Evolutionary conservation across 2,113 vertebrate species (phyloP).

Genomic region (Chaenocephalus aceratus): DNA sequence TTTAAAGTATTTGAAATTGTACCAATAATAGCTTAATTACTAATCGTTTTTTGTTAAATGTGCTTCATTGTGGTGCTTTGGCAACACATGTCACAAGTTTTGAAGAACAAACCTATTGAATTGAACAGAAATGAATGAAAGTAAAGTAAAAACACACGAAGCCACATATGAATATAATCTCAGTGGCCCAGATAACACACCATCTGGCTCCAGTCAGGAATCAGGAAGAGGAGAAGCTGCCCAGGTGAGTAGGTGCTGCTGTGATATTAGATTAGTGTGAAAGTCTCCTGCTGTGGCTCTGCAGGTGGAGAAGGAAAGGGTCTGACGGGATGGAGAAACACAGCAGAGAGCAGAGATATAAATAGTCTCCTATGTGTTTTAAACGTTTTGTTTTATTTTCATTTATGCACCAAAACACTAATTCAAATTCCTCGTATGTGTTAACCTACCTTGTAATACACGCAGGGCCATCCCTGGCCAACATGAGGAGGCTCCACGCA

Average conservation of each 20-base stretch:
- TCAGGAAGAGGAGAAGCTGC: conserved; percentile 36
- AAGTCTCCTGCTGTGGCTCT: conserved; percentile 36
- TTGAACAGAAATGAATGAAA: not conserved
- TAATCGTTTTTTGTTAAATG: too few species aligned
- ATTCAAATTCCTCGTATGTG: too few species aligned
- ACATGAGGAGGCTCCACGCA: too few species aligned
- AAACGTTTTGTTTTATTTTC: too few species aligned
- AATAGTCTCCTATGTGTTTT: too few species aligned
- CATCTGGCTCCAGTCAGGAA: not conserved
- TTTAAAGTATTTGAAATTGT: too few species aligned
- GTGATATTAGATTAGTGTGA: conserved; percentile 56
- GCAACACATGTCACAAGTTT: too few species aligned
- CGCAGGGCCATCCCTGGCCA: not conserved
- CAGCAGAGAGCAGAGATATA: not conserved
- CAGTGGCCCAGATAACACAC: not conserved
- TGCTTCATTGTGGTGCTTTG: too few species aligned
- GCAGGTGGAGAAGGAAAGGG: conserved; percentile 31
- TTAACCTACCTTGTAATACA: not conserved
- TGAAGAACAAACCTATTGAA: too few species aligned
- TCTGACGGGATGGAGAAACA: conserved; percentile 22
- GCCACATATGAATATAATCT: not conserved
- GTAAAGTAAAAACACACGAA: not conserved
- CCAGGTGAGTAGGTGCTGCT: conserved; percentile 8
- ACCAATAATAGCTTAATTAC: too few species aligned
- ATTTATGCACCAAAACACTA: too few species aligned